Evolutionary conservation across 2,797 vertebrate species (phyloP), one percentile per base, ranked within the genome.

Genomic region (Hippopotamyrus pictus): DNA sequence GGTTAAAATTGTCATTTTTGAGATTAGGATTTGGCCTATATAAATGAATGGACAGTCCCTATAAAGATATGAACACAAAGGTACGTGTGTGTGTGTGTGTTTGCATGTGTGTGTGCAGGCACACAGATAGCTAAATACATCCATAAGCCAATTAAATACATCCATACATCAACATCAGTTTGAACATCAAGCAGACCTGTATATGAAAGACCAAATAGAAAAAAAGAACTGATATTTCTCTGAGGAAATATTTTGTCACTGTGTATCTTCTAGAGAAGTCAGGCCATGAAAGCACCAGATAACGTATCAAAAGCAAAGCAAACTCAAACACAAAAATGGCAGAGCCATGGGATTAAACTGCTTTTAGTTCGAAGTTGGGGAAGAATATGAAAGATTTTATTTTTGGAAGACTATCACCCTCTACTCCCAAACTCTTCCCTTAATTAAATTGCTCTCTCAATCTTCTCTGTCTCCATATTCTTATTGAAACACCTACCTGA

Each of bases 401-500:
- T 83, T 73, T 76, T 54, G 29, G n/a, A 44, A 54, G 88, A 89
- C 82, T 83, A 57, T 83, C 76, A 12, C n/a, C 2, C 73, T 41
- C 25, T 5, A 62, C 22, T 29, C n/a, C 44, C 9, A 48, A 48
- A 44, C 79, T 44, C 79, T n/a, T 22, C 79, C 79, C 5, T 8
- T 62, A 91, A 88, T 88, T 86, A 90, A 89, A 91, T 48, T 54
- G 41, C 87, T 44, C 54, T 89, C 86, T 51, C 57, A 53, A 86
- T 33, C 46, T 76, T 65, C 87, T 44, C 69, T 69, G 46, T 88
- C 17, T 25, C 50, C 17, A 19, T 22, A 51, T 51, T 44, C 53
- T 87, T 79, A 73, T 89, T 89, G 57, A 90, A 90, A 88, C 84
- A 73, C 83, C 87, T 85, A 82, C 79, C 86, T 90, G 69, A 88